Evolutionary conservation across 2,797 vertebrate species (phyloP).

Genomic region (Anguilla obscura): DNA sequence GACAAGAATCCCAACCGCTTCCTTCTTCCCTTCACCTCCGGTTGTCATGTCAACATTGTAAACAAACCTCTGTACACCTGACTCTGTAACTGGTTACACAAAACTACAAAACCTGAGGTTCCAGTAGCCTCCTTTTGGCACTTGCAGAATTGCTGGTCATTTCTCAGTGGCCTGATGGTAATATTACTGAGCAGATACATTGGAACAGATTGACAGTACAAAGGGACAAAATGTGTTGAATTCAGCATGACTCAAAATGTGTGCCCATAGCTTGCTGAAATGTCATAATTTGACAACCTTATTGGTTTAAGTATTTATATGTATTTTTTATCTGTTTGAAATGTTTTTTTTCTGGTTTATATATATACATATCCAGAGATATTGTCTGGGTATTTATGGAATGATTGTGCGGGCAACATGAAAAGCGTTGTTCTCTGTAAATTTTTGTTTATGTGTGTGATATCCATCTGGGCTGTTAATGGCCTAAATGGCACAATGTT

Average conservation of each 20-base stretch:
- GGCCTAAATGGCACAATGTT: neutral
- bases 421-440: neutral
- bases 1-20: conserved; percentile 5
- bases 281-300: neutral
- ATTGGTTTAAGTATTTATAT: conserved; percentile 4
- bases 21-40: neutral
- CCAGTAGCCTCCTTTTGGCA: neutral
- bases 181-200: neutral
- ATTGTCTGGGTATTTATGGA: conserved; percentile 1
- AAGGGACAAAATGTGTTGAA: neutral
- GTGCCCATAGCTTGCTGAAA: neutral
- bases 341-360: neutral
- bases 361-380: neutral
- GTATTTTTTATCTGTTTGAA: conserved; percentile 2
- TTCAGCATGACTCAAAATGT: neutral
- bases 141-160: neutral
- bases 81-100: conserved; percentile 29
- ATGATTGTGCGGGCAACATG: neutral
- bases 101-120: neutral
- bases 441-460: neutral
- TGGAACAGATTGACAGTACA: neutral
- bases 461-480: neutral
- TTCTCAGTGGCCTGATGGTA: neutral
- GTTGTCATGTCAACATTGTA: conserved; percentile 17
- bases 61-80: neutral